Evolutionary conservation across 1,140 invertebrate species (phyloP).

Genomic region (Drosophila setifemur): DNA sequence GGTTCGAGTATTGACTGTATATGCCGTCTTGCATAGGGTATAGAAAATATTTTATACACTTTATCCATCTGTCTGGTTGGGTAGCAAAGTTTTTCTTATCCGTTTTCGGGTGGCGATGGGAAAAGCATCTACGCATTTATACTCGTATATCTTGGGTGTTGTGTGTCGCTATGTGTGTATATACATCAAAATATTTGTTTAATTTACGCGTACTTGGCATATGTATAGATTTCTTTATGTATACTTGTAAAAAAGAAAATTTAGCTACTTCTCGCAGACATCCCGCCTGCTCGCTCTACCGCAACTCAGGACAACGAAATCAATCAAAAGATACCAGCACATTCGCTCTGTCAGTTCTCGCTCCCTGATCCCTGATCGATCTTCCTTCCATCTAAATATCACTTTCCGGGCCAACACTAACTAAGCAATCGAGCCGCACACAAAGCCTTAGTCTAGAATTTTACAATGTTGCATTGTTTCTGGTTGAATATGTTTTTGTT

Average conservation of each 20-base stretch:
- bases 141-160: conserved; percentile 21
- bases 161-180: conserved; percentile 37
- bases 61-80: conserved; percentile 27
- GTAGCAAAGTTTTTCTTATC: conserved; percentile 6
- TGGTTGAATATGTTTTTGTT: conserved; percentile 58
- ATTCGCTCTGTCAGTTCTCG: conserved; percentile 14
- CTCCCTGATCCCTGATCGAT: conserved; percentile 17
- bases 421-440: conserved; percentile 63
- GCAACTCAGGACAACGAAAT: conserved; percentile 60
- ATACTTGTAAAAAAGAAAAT: conserved; percentile 71
- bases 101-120: conserved; percentile 14
- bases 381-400: conserved; percentile 51
- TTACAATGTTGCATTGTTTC: conserved; percentile 75
- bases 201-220: conserved; percentile 53
- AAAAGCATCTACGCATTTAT: conserved; percentile 30
- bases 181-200: conserved; percentile 73
- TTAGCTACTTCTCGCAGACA: conserved; percentile 65
- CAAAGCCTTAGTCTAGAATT: conserved; percentile 69
- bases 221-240: conserved; percentile 56
- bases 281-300: conserved; percentile 25
- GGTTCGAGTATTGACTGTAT: conserved; percentile 40
- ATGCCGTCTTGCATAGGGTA: conserved; percentile 25
- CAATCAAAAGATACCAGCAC: conserved; percentile 61
- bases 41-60: conserved; percentile 63
- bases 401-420: conserved; percentile 55